Evolutionary conservation across 1,140 invertebrate species (phyloP).

Genomic region (Prorops nasuta): DNA sequence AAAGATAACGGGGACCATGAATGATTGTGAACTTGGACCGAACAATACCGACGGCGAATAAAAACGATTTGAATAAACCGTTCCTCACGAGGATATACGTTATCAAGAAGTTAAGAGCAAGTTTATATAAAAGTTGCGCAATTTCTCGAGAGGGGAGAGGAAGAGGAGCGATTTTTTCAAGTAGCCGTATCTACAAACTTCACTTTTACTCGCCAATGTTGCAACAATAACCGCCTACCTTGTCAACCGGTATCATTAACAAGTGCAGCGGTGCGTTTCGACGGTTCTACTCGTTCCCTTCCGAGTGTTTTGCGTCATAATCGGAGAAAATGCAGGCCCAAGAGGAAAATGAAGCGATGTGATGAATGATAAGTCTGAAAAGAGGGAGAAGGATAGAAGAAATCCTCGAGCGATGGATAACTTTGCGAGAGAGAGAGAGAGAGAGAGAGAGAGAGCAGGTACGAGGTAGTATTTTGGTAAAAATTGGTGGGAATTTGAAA

Average conservation of each 20-base stretch:
- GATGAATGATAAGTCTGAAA: background rate
- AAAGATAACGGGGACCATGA: background rate
- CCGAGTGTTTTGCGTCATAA: background rate
- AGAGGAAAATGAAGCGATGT: background rate
- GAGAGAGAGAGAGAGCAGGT: too few relatives aligned
- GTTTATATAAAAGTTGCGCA: too few relatives aligned
- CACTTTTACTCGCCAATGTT: constrained; percentile 1
- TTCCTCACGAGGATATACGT: too few relatives aligned
- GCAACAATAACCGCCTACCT: background rate
- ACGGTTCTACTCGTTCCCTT: too few relatives aligned
- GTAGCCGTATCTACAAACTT: too few relatives aligned
- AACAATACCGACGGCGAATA: too few relatives aligned
- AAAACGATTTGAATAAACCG: too few relatives aligned
- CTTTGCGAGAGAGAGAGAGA: too few relatives aligned
- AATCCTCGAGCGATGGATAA: background rate
- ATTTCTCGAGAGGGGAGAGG: too few relatives aligned
- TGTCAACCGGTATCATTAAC: constrained; percentile 1
- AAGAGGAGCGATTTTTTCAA: too few relatives aligned
- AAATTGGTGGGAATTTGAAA: background rate
- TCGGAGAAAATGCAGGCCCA: background rate
- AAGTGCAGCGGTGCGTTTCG: background rate
- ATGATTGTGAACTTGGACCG: background rate
- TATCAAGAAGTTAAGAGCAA: too few relatives aligned
- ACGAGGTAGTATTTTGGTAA: too few relatives aligned
- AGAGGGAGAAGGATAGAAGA: background rate